Base-by-base conservation (phyloP, 2,888 invertebrate species). In the Drosophila maculinotata region DNA sequence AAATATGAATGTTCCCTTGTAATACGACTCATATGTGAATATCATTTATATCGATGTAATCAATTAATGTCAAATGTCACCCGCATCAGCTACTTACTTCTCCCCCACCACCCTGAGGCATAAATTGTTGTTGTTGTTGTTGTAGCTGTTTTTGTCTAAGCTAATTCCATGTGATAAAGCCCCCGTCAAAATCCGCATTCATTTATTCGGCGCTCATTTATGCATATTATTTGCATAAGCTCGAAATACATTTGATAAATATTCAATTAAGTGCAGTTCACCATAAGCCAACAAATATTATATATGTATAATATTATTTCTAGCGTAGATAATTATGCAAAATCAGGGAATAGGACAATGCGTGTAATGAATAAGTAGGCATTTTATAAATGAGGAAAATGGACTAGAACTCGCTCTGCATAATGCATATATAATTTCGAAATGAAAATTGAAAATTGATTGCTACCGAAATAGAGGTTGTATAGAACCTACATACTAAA, bases 161-260 rank as follows among this genome's bases (percentile, higher is more conserved):
- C 45, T 38, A 53, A 60, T 44, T 59, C 30, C 12, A 44, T 15
- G 14, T 36, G 30, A 28, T 20, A 42, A 30, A 38, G 28, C 17
- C 51, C 44, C 48, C 10, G 45, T 47, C 20, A 20, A 58, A 73
- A 44, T 52, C 15, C 33, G 47, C 41, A 69, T 52, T 52, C 35
- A 65, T 73, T 80, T 58, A 64, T 67, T 76, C 31, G 54, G 38
- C 44, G 69, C 60, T 59, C 63, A 79, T 67, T 85, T 75, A 33
- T 41, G 58, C 38, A 59, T 66, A 56, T 68, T 79, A 80, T 86
- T 79, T 76, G 74, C 84, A 86, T 83, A 76, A 83, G 76, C 76
- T 66, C 36, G 9, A 52, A 66, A 62, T 70, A 51, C 54, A 66
- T 62, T 80, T 83, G 84, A 81, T 81, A 87, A 87, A 86, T 87